phyloP scores from a whole-genome alignment of 1,140 invertebrate species.

The Mercenaria mercenaria region DNA sequence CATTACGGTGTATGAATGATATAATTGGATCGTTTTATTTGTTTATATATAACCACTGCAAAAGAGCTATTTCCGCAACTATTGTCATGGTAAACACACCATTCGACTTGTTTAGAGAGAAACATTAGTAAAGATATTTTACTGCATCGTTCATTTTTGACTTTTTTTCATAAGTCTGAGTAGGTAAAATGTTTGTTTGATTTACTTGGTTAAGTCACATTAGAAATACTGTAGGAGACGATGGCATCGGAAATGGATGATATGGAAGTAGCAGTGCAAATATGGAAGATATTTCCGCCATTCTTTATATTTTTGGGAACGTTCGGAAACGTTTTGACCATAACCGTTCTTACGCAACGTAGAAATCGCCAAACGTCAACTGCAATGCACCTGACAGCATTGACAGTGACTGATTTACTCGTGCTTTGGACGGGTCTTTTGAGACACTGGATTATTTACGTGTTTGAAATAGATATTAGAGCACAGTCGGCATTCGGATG shows the following conservation, averaged over 20 bases:
- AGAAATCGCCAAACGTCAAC: constrained; percentile 48
- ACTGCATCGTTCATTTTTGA: no score
- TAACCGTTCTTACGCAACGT: constrained; percentile 68
- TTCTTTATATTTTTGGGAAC: constrained; percentile 71
- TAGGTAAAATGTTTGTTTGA: no score
- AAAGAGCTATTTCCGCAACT: no score
- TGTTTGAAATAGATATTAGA: constrained; percentile 69
- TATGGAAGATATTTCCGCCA: constrained; percentile 68
- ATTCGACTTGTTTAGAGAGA: no score
- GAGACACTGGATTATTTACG: constrained; percentile 68
- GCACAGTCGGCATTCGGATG: constrained; percentile 46
- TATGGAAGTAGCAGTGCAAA: background rate
- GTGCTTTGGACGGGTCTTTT: constrained; percentile 76
- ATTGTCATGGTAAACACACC: no score
- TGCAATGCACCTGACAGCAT: constrained; percentile 68
- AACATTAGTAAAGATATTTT: no score
- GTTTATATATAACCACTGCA: no score
- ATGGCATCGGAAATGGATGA: background rate
- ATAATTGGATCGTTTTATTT: no score
- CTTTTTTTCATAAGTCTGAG: no score
- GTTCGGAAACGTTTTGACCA: constrained; percentile 70
- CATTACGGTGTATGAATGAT: no score
- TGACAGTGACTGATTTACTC: constrained; percentile 70
- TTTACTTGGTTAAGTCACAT: no score
- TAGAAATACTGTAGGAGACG: no score